These are phyloP conservation scores for Drosophila limbata DNA, from an alignment of 2,888 invertebrate genomes.

Conservation along the genomic window DNA sequence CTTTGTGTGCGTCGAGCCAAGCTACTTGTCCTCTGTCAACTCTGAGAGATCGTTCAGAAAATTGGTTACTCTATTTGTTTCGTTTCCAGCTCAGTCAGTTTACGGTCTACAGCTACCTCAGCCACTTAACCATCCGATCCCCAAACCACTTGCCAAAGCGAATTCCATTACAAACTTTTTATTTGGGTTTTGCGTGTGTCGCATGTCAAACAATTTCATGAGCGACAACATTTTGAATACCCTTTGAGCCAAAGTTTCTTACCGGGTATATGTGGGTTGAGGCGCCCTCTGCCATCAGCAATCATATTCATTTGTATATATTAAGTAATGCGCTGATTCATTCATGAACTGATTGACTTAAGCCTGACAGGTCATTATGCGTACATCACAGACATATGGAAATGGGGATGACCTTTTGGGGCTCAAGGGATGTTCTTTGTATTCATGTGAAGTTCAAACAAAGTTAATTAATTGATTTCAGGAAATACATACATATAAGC, in stretches of 20 bases:
- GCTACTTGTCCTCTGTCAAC: neutral
- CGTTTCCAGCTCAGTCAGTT: constrained; percentile 5
- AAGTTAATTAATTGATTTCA: constrained; percentile 8
- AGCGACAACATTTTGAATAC: constrained; percentile 48
- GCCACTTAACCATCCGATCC: neutral
- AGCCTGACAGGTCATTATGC: neutral
- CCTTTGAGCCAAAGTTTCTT: constrained; percentile 42
- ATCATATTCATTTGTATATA: neutral
- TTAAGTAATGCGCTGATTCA: constrained; percentile 1
- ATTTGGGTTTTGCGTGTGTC: constrained; percentile 51
- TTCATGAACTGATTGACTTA: constrained; percentile 6
- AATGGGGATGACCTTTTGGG: constrained; percentile 3
- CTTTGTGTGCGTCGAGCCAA: neutral
- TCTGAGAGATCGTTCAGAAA: constrained; percentile 30
- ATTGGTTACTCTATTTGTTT: constrained; percentile 32
- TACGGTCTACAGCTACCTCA: neutral
- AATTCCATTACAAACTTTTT: constrained; percentile 58
- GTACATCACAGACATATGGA: constrained; percentile 5
- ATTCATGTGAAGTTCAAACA: neutral
- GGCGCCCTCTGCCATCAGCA: constrained; percentile 6
- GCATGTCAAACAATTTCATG: constrained; percentile 60
- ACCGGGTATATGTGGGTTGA: constrained; percentile 12
- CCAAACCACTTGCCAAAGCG: constrained; percentile 1
- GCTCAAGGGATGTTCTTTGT: neutral
- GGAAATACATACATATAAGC: neutral